These are phyloP conservation scores for Allygus modestus DNA, from an alignment of 2,888 invertebrate species.

Conservation along the genomic window DNA sequence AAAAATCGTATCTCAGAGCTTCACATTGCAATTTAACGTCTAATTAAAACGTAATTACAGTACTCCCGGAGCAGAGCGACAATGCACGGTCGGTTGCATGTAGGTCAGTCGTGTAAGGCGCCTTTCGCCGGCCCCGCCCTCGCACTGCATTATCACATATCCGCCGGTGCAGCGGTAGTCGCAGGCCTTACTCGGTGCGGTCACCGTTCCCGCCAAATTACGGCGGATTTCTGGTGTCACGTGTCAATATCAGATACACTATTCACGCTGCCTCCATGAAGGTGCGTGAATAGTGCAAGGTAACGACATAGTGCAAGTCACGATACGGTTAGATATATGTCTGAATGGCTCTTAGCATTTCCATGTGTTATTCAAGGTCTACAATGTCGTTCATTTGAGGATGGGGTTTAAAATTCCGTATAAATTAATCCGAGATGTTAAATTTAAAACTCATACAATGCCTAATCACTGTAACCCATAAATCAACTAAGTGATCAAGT, in stretches of 20 bases:
- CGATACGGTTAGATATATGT: too few relatives aligned
- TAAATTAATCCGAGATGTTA: too few relatives aligned
- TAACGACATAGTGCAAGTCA: too few relatives aligned
- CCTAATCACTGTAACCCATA: too few relatives aligned
- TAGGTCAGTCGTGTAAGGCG: conserved; percentile 10
- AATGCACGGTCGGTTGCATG: neutral
- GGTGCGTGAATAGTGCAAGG: neutral
- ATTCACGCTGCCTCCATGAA: neutral
- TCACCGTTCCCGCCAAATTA: conserved; percentile 4
- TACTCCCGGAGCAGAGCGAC: neutral
- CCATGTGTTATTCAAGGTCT: too few relatives aligned
- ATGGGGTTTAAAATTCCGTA: too few relatives aligned
- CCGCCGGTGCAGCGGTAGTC: conserved; percentile 8
- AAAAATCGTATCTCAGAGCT: neutral
- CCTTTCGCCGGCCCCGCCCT: conserved; percentile 40
- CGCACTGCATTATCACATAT: conserved; percentile 42
- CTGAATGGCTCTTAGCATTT: too few relatives aligned
- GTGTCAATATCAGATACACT: neutral
- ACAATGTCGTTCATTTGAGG: too few relatives aligned
- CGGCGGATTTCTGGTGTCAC: neutral
- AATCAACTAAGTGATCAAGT: too few relatives aligned
- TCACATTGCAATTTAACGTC: neutral
- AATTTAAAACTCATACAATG: too few relatives aligned
- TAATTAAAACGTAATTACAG: neutral
- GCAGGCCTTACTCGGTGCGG: conserved; percentile 1